Evolutionary conservation across 2,888 invertebrate species (phyloP).

Genomic region (Tipula confusa): DNA sequence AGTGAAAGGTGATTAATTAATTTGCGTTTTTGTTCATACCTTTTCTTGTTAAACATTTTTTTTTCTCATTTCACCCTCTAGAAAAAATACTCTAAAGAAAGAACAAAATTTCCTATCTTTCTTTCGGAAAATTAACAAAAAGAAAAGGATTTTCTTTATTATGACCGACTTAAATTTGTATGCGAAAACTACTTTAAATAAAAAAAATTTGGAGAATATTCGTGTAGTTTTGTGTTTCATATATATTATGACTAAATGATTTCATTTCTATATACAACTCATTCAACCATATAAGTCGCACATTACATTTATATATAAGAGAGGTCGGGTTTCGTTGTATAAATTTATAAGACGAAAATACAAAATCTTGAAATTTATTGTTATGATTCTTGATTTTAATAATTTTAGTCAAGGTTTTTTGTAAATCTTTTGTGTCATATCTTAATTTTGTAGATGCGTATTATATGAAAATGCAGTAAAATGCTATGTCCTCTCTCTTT

Average conservation of each 20-base stretch:
- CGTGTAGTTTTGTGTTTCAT: background rate
- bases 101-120: background rate
- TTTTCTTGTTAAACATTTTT: background rate
- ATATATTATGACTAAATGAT: background rate
- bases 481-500: too few species aligned
- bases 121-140: background rate
- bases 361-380: background rate
- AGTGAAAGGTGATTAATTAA: constrained; percentile 3
- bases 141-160: background rate
- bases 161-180: background rate
- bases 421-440: background rate
- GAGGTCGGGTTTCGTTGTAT: background rate
- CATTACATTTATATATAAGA: background rate
- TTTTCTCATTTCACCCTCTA: background rate
- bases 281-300: background rate
- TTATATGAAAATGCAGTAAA: background rate
- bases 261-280: background rate
- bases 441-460: background rate
- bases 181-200: background rate
- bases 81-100: background rate
- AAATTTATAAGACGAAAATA: background rate
- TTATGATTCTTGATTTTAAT: constrained; percentile 1
- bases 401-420: background rate
- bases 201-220: background rate
- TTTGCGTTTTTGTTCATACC: background rate